Evolutionary conservation across 2,888 invertebrate genomes (phyloP), one percentile per base, ranked within the genome.

Genomic region (Luperina nickerlii): DNA sequence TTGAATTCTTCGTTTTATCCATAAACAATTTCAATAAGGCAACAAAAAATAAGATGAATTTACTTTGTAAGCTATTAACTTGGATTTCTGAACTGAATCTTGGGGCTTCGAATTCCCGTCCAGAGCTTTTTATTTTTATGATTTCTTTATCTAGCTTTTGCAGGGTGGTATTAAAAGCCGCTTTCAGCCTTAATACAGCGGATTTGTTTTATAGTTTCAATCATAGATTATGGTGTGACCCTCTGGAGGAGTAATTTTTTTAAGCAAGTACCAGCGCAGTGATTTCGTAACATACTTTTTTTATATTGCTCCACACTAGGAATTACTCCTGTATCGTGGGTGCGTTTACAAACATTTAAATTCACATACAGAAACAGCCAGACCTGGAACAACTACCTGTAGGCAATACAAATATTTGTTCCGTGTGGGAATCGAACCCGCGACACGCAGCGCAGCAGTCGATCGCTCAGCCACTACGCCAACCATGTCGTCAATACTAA

Each of bases 21-120:
- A 9, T 32, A 48, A 60, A 57, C 18, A 42, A 82, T 68, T 82
- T 68, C 38, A 42, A 51, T 60, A 15, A 42, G 66, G 75, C 20
- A n/a, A 42, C 24, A 60, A 69, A 74, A 76, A 45, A 15, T 2
- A 60, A 66, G 15, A 76, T 66, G 15, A 76, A 83, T 81, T 65
- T 51, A 38, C 48, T 69, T 57, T 9, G n/a, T 32, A n/a, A 63
- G 27, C 51, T 45, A 81, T 66, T 32, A 54, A 69, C 20, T 70
- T 54, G 38, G 18, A 63, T 83, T 60, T 32, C n/a, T n/a, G 32
- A 32, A 32, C 27, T 48, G 6, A 83, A 83, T 51, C 57, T 70
- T 81, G 42, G 69, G n/a, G 57, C 48, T 65, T n/a, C 24, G 15
- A 42, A 42, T 79, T 38, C 8, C 4, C 20, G 20, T 11, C 20